Evolutionary conservation across 2,113 vertebrate genomes (phyloP), one percentile per base, ranked within the genome.

Genomic region (Psophia crepitans): DNA sequence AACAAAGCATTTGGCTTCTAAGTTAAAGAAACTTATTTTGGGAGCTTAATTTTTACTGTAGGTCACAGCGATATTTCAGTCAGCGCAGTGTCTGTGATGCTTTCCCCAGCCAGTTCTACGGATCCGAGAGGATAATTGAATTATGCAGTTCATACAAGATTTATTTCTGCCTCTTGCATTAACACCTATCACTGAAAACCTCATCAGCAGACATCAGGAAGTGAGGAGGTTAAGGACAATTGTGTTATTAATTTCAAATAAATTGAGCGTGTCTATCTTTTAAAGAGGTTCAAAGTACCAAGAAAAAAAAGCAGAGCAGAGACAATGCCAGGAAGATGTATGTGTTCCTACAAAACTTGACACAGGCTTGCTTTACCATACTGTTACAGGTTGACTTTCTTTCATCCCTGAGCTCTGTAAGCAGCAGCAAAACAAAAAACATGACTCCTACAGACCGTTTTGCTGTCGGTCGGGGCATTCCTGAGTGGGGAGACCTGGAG

Each of bases 191-290:
- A 88, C 43, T 70, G 90, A 96, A 95, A 66, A 87, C 84, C 56
- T 78, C 69, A 93, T 64, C 20, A 75, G 57, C 27, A 11, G 41
- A 71, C 84, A 90, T 49, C 39, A 96, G 56, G 76, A 93, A 96
- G 79, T 51, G 61, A 92, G 79, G n/a, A 83, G 74, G 86, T 81
- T 90, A 95, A 95, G 90, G 58, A 64, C 53, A 97, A 90, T 43
- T 91, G 83, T 66, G 87, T 69, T 92, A 93, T 74, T 87, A 90
- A 95, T 94, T 91, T 88, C 74, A 95, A 84, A 88, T 82, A 90
- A 96, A 95, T 76, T 74, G 33, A 91, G 22, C 16, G 2, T 75
- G 81, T 71, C 91, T 86, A 65, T 54, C 35, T 91, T 88, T 66
- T 77, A 88, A 95, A 93, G 91, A 88, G 56, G 37, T 81, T 87